Percentiles rank a stretch among this genome's conserved stretches.
These are phyloP conservation scores for Vidua macroura DNA, from an alignment of 2,113 vertebrate species.

Conservation along the genomic window DNA sequence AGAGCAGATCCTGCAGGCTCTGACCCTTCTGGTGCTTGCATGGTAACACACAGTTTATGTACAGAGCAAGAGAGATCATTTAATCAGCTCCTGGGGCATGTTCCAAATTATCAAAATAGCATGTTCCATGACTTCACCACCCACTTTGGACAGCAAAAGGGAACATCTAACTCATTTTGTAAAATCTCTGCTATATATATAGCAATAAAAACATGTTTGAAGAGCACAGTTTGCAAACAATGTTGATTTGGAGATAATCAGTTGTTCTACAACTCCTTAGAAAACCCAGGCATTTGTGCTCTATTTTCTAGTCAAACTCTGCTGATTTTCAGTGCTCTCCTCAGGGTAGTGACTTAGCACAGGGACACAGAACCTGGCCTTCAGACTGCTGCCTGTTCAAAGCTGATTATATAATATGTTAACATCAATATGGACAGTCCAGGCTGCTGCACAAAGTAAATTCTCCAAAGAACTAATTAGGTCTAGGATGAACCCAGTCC, in stretches of 20 bases:
- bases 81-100: not conserved
- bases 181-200: not conserved
- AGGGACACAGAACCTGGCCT: not conserved
- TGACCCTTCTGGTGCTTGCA: not conserved
- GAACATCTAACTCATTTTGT: not conserved
- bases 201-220: not conserved
- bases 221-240: not conserved
- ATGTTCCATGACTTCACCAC: not conserved
- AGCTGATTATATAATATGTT: not conserved
- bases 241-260: not conserved
- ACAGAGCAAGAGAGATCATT: not conserved
- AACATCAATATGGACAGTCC: not conserved
- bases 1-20: not conserved
- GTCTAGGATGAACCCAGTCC: not conserved
- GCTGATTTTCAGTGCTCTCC: not conserved
- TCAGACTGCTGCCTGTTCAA: not conserved
- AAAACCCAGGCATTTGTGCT: not conserved
- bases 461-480: not conserved
- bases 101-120: not conserved
- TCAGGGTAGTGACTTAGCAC: not conserved
- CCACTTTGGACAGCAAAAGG: not conserved
- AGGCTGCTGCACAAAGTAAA: not conserved
- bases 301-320: not conserved
- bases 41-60: accelerated
- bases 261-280: not conserved